Conservation (phyloP, 2,888 invertebrate species). For the Ormyrus pomaceus region DNA sequence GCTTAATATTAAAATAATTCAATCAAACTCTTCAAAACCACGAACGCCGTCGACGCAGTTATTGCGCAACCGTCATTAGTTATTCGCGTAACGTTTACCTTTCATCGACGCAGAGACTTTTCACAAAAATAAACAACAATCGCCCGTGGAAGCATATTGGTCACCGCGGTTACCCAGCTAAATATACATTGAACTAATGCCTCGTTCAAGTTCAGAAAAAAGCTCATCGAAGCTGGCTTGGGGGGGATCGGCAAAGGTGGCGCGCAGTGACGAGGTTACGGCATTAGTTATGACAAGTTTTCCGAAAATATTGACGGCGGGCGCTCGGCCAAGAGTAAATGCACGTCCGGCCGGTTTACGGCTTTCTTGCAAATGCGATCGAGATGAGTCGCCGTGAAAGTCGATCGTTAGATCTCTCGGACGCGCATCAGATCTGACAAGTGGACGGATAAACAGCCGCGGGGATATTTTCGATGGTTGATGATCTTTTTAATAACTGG, state of each 20-base stretch:
- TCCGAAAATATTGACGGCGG: constrained; percentile 68
- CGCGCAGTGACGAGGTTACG: constrained; percentile 41
- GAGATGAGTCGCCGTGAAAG: constrained; percentile 28
- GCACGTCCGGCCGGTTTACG: background rate
- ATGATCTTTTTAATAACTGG: no score
- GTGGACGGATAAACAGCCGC: no score
- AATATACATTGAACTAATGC: constrained; percentile 26
- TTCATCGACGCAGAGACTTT: no score
- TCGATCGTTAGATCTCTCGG: background rate
- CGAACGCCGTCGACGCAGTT: no score
- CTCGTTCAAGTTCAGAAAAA: constrained; percentile 35
- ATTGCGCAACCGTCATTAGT: no score
- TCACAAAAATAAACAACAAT: background rate
- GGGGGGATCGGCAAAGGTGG: background rate
- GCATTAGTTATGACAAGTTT: constrained; percentile 64
- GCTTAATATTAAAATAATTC: no score
- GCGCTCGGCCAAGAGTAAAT: constrained; percentile 42
- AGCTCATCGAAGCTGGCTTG: constrained; percentile 1
- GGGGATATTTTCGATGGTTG: no score
- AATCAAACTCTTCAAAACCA: no score
- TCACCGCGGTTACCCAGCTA: constrained; percentile 14
- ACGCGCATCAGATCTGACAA: no score
- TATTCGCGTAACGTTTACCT: no score
- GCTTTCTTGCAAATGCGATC: constrained; percentile 6
- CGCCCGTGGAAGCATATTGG: background rate